Evolutionary conservation across 2,888 invertebrate species (phyloP).

Genomic region (Ichneumoninae sp.): DNA sequence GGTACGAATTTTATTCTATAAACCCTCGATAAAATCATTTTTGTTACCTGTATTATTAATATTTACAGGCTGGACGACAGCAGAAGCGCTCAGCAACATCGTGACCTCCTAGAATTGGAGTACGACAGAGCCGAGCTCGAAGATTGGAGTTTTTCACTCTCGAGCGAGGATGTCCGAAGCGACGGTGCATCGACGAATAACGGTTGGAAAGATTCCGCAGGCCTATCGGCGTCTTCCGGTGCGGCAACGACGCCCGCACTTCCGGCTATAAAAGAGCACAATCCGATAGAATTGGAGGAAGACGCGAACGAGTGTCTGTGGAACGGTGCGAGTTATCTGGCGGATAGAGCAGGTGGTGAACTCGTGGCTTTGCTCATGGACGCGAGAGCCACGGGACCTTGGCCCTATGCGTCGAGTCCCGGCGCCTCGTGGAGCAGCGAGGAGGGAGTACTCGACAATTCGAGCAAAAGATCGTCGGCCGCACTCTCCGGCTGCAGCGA

Average conservation of each 20-base stretch:
- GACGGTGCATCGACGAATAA: slow-evolving; percentile 66
- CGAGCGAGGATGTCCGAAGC: slow-evolving; percentile 88
- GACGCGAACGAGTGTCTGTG: slow-evolving; percentile 90
- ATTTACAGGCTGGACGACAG: slow-evolving; percentile 88
- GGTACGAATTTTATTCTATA: slow-evolving; percentile 66
- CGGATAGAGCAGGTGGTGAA: slow-evolving; percentile 89
- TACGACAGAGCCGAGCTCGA: slow-evolving; percentile 91
- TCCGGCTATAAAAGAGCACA: slow-evolving; percentile 91
- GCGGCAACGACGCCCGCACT: slow-evolving; percentile 86
- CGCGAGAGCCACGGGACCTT: slow-evolving; percentile 85
- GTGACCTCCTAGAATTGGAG: slow-evolving; percentile 89
- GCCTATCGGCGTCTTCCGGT: slow-evolving; percentile 52
- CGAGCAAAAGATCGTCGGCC: slow-evolving; percentile 89
- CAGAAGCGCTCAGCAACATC: slow-evolving; percentile 89
- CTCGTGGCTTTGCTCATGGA: slow-evolving; percentile 86
- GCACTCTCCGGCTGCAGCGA: slow-evolving; percentile 89
- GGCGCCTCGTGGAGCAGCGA: slow-evolving; percentile 86
- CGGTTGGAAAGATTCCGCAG: slow-evolving; percentile 67
- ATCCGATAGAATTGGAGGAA: slow-evolving; percentile 89
- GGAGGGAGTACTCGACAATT: slow-evolving; percentile 84
- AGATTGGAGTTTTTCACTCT: slow-evolving; percentile 91
- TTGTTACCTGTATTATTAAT: neutral
- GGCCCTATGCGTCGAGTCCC: slow-evolving; percentile 87
- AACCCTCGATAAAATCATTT: slow-evolving; percentile 1
- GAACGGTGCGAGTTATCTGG: slow-evolving; percentile 90